Percentiles rank a stretch among this genome's conserved stretches.
Conservation (phyloP, 2,888 invertebrate genomes). For the Scaptomyza flava region DNA sequence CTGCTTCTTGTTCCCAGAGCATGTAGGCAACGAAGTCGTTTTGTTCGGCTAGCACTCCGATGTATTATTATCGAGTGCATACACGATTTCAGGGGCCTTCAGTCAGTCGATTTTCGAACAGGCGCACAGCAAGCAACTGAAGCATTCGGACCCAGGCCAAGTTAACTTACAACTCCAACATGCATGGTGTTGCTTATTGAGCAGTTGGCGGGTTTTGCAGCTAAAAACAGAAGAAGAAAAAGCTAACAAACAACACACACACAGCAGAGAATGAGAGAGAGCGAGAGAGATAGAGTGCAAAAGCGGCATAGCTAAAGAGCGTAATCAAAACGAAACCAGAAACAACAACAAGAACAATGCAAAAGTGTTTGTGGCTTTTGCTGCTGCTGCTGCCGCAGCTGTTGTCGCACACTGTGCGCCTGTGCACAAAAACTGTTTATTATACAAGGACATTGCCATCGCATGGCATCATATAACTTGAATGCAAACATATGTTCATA, state of each 20-base stretch:
- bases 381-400: constrained; percentile 27
- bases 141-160: constrained; percentile 22
- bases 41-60: constrained; percentile 13
- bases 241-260: constrained; percentile 14
- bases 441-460: constrained; percentile 85
- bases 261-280: constrained; percentile 1
- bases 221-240: constrained; percentile 25
- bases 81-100: constrained; percentile 81
- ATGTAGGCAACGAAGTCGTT: constrained; percentile 32
- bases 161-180: constrained; percentile 56
- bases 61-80: constrained; percentile 37
- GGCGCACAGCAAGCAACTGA: constrained; percentile 65
- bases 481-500: not conserved
- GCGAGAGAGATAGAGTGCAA: not conserved
- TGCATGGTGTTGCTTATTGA: not conserved
- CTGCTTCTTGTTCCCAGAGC: too few relatives aligned
- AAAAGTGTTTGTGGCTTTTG: not conserved
- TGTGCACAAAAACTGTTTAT: constrained; percentile 83
- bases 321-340: not conserved
- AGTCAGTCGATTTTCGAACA: constrained; percentile 80
- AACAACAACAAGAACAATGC: not conserved
- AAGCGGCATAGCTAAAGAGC: not conserved
- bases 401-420: constrained; percentile 72
- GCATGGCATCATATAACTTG: constrained; percentile 46
- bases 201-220: constrained; percentile 43